phyloP scores from a whole-genome alignment of 1,140 invertebrate species.

The Atta cephalotes region DNA sequence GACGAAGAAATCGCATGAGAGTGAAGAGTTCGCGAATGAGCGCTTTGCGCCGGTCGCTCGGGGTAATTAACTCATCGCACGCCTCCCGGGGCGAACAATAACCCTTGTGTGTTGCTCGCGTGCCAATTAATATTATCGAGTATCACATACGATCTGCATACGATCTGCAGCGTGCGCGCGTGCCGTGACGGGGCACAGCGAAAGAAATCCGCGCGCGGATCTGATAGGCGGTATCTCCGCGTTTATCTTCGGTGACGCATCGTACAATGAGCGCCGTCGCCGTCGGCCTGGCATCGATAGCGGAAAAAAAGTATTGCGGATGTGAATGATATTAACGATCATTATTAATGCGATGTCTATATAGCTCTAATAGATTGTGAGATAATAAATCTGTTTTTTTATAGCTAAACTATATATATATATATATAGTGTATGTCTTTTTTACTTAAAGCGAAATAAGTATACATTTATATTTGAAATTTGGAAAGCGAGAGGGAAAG shows the following conservation, averaged over 20 bases:
- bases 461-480: too few relatives aligned
- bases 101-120: slow-evolving; percentile 64
- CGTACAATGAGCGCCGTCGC: slow-evolving; percentile 43
- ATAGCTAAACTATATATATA: too few relatives aligned
- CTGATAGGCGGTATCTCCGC: slow-evolving; percentile 65
- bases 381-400: neutral
- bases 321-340: slow-evolving; percentile 3
- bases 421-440: too few relatives aligned
- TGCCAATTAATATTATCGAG: slow-evolving; percentile 76
- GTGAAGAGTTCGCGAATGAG: slow-evolving; percentile 4
- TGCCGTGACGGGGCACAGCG: slow-evolving; percentile 44
- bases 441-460: too few relatives aligned
- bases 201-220: slow-evolving; percentile 66
- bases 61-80: slow-evolving; percentile 72
- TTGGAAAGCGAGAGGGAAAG: too few relatives aligned
- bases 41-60: neutral
- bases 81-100: slow-evolving; percentile 65
- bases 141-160: slow-evolving; percentile 24
- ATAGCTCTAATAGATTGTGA: slow-evolving; percentile 12
- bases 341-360: slow-evolving; percentile 49
- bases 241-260: slow-evolving; percentile 65
- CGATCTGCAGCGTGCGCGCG: slow-evolving; percentile 40
- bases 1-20: neutral
- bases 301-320: slow-evolving; percentile 29
- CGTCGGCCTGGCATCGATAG: slow-evolving; percentile 28